Conservation (phyloP, 2,797 vertebrate species). For the Squalus acanthias region DNA sequence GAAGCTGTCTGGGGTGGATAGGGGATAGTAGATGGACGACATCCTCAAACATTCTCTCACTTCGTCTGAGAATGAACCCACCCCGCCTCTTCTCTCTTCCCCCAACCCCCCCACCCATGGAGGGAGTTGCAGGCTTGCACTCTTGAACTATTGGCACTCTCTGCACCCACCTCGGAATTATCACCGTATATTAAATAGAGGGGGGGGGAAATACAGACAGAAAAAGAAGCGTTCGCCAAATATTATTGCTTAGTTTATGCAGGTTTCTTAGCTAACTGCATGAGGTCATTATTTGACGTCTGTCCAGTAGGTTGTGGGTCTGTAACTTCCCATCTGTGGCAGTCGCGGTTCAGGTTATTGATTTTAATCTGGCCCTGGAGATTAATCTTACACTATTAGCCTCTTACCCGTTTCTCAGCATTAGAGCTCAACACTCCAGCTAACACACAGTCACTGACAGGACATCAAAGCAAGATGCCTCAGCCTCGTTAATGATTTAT, state of each 20-base stretch:
- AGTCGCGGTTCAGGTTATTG: not conserved
- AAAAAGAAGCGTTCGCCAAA: not conserved
- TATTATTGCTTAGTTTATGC: not conserved
- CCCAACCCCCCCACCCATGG: not conserved
- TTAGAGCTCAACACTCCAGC: not conserved
- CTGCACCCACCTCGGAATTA: not conserved
- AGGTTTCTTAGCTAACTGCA: not conserved
- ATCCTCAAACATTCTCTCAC: not conserved
- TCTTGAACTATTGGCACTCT: not conserved
- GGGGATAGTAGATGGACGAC: not conserved
- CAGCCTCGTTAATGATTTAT: not conserved
- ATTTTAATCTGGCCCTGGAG: constrained; percentile 26
- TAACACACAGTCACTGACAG: not conserved
- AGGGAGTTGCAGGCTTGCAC: not conserved
- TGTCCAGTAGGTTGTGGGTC: constrained; percentile 21
- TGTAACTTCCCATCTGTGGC: constrained; percentile 23
- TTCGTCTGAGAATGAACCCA: not conserved
- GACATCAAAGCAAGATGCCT: not conserved
- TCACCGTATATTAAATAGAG: not conserved
- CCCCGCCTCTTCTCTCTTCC: not conserved
- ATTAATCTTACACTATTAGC: constrained; percentile 4
- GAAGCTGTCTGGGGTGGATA: not conserved
- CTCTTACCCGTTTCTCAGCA: not conserved
- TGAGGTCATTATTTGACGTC: constrained; percentile 11
- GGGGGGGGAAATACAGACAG: not conserved